Conservation (phyloP, 2,113 vertebrate species). For the Epinephelus fuscoguttatus region DNA sequence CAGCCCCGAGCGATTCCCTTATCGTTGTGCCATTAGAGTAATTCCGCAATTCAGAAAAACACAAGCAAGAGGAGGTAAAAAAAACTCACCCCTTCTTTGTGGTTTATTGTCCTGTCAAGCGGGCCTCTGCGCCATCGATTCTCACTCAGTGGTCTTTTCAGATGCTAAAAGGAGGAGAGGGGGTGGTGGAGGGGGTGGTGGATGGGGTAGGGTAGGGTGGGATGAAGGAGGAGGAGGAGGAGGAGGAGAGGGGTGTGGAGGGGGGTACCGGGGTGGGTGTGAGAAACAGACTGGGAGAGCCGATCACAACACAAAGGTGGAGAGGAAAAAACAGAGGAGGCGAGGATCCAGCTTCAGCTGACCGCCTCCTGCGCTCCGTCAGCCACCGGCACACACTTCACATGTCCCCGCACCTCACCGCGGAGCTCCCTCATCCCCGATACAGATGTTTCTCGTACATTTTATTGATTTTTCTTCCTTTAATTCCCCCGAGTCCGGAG, state of each 20-base stretch:
- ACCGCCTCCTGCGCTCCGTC: slow-evolving; percentile 53
- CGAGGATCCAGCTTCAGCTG: slow-evolving; percentile 2
- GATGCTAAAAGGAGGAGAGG: slow-evolving; percentile 86
- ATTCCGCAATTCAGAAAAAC: slow-evolving; percentile 66
- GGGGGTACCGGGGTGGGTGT: slow-evolving; percentile 77
- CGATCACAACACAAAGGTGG: slow-evolving; percentile 87
- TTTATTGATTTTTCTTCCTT: slow-evolving; percentile 32
- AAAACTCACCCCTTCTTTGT: slow-evolving; percentile 89
- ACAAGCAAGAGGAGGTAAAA: slow-evolving; percentile 48
- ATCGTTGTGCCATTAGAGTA: slow-evolving; percentile 58
- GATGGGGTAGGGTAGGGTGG: slow-evolving; percentile 59
- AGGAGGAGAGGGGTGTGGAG: background rate
- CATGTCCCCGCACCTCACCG: slow-evolving; percentile 26
- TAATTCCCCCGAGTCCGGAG: background rate
- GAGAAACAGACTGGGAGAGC: slow-evolving; percentile 83
- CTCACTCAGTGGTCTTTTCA: slow-evolving; percentile 87
- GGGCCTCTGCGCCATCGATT: slow-evolving; percentile 89
- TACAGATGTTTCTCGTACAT: background rate
- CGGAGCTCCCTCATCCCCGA: background rate
- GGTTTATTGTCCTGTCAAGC: slow-evolving; percentile 89
- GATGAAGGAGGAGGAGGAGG: slow-evolving; percentile 45
- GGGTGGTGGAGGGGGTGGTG: slow-evolving; percentile 46
- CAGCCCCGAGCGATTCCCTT: slow-evolving; percentile 53
- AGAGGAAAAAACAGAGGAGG: slow-evolving; percentile 16
- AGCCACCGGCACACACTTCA: slow-evolving; percentile 42